Conservation (phyloP, 2,888 invertebrate species). For the Minunthozetes semirufus region DNA sequence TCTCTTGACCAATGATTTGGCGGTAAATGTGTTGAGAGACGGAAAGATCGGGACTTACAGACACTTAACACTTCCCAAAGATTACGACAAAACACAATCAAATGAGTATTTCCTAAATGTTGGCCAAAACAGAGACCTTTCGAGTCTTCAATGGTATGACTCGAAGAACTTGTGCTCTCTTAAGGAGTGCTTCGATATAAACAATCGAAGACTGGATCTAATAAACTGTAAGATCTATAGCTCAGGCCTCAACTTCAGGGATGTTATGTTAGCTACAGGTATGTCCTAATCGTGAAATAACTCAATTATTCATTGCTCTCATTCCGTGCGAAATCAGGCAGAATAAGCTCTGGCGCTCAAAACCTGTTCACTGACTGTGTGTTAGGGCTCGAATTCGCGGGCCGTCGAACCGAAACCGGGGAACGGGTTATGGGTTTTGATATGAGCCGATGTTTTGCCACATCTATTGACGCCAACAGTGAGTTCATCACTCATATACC, state of each 20-base stretch:
- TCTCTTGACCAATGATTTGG: constrained; percentile 42
- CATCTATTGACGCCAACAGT: constrained; percentile 64
- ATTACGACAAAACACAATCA: not conserved
- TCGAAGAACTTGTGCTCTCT: not conserved
- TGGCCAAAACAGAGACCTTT: constrained; percentile 83
- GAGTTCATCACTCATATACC: constrained; percentile 60
- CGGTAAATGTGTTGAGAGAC: constrained; percentile 9
- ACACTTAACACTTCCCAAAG: constrained; percentile 11
- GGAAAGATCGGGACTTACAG: constrained; percentile 44
- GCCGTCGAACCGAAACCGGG: constrained; percentile 61
- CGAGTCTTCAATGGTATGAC: constrained; percentile 88
- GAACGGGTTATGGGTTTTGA: constrained; percentile 85
- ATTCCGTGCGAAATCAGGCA: constrained; percentile 57
- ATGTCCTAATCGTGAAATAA: constrained; percentile 53
- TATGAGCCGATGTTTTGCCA: constrained; percentile 80
- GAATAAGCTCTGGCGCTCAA: not conserved
- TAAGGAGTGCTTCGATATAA: constrained; percentile 51
- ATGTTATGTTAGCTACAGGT: constrained; percentile 91
- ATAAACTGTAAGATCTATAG: constrained; percentile 46
- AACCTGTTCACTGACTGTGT: constrained; percentile 68
- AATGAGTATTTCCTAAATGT: constrained; percentile 89
- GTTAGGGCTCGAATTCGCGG: constrained; percentile 85
- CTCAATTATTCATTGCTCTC: not conserved
- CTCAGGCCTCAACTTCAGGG: constrained; percentile 53
- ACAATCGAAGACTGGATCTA: constrained; percentile 42